Conservation (phyloP, 2,888 invertebrate genomes). For the Harmothoe impar region DNA sequence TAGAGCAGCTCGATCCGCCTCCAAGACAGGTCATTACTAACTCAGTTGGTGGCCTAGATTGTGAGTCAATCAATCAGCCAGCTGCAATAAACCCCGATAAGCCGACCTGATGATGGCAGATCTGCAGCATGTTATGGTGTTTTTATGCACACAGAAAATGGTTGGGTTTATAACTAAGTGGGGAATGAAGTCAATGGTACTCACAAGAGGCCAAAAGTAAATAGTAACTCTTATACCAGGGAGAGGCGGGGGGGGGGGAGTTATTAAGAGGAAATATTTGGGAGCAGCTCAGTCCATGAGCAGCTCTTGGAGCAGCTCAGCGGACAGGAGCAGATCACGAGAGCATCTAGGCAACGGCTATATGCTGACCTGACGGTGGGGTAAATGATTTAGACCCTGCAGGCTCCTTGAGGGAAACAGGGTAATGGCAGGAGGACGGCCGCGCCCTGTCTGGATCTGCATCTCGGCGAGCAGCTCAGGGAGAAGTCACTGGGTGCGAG, state of each 20-base stretch:
- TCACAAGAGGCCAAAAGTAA: too few relatives aligned
- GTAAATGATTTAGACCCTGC: conserved; percentile 5
- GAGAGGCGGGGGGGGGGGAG: too few relatives aligned
- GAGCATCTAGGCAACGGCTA: conserved; percentile 1
- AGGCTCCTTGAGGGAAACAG: conserved; percentile 2
- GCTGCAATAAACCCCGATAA: neutral
- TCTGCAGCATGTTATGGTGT: too few relatives aligned
- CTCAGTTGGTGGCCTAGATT: neutral
- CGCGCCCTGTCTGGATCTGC: neutral
- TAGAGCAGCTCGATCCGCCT: neutral
- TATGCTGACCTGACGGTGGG: neutral
- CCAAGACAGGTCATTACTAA: conserved; percentile 16
- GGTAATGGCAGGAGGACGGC: conserved; percentile 1
- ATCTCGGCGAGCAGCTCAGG: neutral
- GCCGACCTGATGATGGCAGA: too few relatives aligned
- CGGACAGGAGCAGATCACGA: neutral
- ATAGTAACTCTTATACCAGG: too few relatives aligned
- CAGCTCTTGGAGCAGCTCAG: neutral
- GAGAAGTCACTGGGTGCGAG: conserved; percentile 7
- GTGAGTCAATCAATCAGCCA: neutral
- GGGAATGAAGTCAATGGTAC: too few relatives aligned
- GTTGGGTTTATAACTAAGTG: too few relatives aligned
- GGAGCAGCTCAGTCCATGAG: neutral
- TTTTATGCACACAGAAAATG: too few relatives aligned
- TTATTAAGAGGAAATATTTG: too few relatives aligned